Evolutionary conservation across 2,888 invertebrate genomes (phyloP).

Genomic region (Acrobasis consociella): DNA sequence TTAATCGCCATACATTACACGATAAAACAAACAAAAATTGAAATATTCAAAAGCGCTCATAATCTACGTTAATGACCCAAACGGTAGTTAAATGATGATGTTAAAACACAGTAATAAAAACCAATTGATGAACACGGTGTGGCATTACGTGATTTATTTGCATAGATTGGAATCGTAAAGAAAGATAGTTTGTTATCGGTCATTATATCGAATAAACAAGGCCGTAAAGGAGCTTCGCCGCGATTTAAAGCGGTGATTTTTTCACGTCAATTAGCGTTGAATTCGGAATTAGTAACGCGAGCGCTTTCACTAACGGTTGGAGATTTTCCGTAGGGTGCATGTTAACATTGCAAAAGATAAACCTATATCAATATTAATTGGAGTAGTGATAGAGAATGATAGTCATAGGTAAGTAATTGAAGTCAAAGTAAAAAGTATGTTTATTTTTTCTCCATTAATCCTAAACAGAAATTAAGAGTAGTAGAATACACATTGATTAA

Average conservation of each 20-base stretch:
- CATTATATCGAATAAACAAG: constrained; percentile 42
- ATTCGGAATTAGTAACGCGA: constrained; percentile 41
- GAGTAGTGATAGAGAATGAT: too few species aligned
- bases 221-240: constrained; percentile 42
- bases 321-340: neutral
- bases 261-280: constrained; percentile 56
- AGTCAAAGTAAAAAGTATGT: too few species aligned
- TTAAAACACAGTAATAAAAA: constrained; percentile 10
- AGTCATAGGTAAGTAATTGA: too few species aligned
- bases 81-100: constrained; percentile 25
- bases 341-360: neutral
- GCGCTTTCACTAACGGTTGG: constrained; percentile 12
- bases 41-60: constrained; percentile 42
- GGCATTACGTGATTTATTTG: constrained; percentile 21
- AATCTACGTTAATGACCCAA: constrained; percentile 15
- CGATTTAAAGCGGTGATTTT: constrained; percentile 44
- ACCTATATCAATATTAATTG: neutral
- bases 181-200: constrained; percentile 15
- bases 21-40: constrained; percentile 42
- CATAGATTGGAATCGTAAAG: constrained; percentile 17
- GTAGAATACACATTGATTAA: too few species aligned
- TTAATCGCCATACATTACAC: constrained; percentile 27
- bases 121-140: constrained; percentile 22
- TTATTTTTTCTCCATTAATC: too few species aligned
- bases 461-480: too few species aligned